Evolutionary conservation across 2,888 invertebrate species (phyloP), one percentile per base, ranked within the genome.

Genomic region (Mylabris sibirica): DNA sequence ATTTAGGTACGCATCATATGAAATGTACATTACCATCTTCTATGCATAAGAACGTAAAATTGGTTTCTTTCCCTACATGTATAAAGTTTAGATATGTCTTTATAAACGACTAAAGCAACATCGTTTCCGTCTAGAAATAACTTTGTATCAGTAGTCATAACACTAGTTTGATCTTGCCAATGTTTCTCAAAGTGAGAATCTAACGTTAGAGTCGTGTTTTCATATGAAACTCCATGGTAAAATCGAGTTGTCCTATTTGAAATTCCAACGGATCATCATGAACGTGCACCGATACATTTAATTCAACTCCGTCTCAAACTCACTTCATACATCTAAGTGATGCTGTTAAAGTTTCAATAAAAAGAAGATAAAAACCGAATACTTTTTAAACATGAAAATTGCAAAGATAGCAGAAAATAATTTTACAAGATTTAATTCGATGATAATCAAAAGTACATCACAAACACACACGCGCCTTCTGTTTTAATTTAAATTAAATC

Each of bases 1-100:
- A 93, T 86, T 90, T 97, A 79, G 93, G 93, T 93, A 83, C 87
- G 88, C 83, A 60, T 12, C 14, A 14, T 20, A 17, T 22, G 24
- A 60, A 60, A 60, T 22, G 35, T 35, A 17, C 60, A 34, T 30
- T 35, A 60, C 35, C 30, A 35, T 60, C 17, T 60, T 6, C 30
- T 35, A 60, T 60, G 60, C 14, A 35, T 30, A 12, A 5, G 8
- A 38, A 30, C 30, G 0, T 30, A 30, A 60, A 60, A 60, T 60
- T 34, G 60, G 17, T 60, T 60, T 60, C 60, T 35, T 60, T 34
- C 22, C 60, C 2, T 49, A 49, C 9, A 30, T 8, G 8, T 49
- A 20, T 20, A 49, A 49, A 20, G 8, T 60, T 60, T 30, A 34
- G 14, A 9, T 8, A 22, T 34, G 60, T 26, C 60, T 24, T 60